Base-by-base conservation (phyloP, 2,113 vertebrate species). In the Fregata magnificens region DNA sequence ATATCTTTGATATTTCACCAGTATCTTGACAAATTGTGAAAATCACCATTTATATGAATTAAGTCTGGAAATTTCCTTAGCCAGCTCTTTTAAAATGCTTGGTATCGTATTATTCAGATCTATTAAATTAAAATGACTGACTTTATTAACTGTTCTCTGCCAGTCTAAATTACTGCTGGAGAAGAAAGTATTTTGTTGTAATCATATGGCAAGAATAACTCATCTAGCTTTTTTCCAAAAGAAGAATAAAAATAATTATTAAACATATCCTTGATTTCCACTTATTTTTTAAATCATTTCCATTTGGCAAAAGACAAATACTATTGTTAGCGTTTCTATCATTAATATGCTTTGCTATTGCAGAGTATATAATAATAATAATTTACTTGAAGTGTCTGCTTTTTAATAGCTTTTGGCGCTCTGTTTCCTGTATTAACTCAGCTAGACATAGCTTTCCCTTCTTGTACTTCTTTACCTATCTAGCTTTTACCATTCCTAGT, bases 121-220 rank as follows among this genome's bases (percentile, higher is more conserved):
- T 76, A 76, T 74, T 97, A 74, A 82, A 94, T 91, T 93, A 56
- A 94, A 95, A 91, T 87, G 5, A 76, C 69, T 87, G 62, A 72
- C 69, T 72, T 94, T 76, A 89, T 86, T 92, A 92, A 84, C 83
- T 62, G 44, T 32, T 11, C 29, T 83, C 50, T 15, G 8, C 56
- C 50, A 81, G 36, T 58, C 85, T 66, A 82, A 96, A 86, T 83
- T 90, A 86, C 67, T 83, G 42, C 44, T 44, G 49, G 45, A 86
- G 50, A 89, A 87, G 31, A 90, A 92, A 81, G 71, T 18, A 74
- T 74, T 92, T 86, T 79, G 45, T 89, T 96, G 90, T 85, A 62
- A 82, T 87, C 80, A 72, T 63, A 76, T 9, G 22, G 61, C 19
- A 76, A 72, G 83, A 89, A 82, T 69, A 92, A 59, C 36, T 92